A percentile compares a stretch with the other conserved stretches of the same genome.
Evolutionary conservation across 2,797 vertebrate genomes (phyloP).

Genomic region (Enoplosus armatus): DNA sequence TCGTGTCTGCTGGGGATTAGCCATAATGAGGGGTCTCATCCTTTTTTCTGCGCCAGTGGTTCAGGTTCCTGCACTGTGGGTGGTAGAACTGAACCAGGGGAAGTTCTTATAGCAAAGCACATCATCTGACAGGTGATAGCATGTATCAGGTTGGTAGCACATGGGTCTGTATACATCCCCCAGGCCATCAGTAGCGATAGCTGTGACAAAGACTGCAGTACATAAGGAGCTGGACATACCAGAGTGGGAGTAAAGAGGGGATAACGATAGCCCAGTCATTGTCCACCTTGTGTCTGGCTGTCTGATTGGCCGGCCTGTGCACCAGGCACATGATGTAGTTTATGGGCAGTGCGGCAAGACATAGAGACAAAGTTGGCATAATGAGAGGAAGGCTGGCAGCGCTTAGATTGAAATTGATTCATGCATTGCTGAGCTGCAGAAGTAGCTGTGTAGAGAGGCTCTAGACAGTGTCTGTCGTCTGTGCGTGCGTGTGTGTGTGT

Average conservation of each 20-base stretch:
- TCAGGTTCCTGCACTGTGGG: background rate
- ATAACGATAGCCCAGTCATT: background rate
- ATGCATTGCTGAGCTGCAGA: conserved; percentile 41
- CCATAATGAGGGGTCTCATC: background rate
- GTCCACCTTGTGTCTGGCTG: conserved; percentile 2
- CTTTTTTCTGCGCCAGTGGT: background rate
- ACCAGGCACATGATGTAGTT: conserved; percentile 40
- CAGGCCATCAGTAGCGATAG: background rate
- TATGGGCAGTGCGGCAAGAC: conserved; percentile 40
- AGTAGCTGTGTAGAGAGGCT: conserved; percentile 22
- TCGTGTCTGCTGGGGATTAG: background rate
- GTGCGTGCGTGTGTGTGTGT: conserved; percentile 19
- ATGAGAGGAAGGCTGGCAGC: conserved; percentile 49
- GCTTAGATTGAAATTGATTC: conserved; percentile 50
- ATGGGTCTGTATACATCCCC: too few relatives aligned
- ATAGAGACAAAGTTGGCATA: conserved; percentile 40
- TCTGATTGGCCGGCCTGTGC: conserved; percentile 28
- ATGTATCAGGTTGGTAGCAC: background rate
- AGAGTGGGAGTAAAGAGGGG: background rate
- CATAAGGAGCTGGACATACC: background rate
- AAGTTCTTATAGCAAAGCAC: background rate
- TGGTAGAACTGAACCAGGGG: too few relatives aligned
- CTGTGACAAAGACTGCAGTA: conserved; percentile 13
- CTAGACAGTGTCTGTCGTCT: conserved; percentile 8
- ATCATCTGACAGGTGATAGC: background rate